Evolutionary conservation across 2,888 invertebrate species (phyloP).

Genomic region (Lottia gigantea): DNA sequence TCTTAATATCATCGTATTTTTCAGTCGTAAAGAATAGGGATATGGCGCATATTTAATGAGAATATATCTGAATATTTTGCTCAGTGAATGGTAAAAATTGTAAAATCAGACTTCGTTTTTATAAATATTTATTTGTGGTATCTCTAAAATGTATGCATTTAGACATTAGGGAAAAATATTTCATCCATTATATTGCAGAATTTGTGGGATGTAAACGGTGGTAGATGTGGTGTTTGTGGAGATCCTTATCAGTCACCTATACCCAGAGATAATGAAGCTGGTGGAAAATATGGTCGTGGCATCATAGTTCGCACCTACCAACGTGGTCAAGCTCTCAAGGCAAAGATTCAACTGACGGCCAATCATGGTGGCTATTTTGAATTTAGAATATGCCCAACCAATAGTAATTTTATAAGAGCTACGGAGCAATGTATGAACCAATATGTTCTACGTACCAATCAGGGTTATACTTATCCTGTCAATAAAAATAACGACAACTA

Average conservation of each 20-base stretch:
- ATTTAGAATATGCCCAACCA: constrained; percentile 57
- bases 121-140: too few species aligned
- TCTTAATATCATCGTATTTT: too few species aligned
- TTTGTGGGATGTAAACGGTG: constrained; percentile 67
- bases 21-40: too few species aligned
- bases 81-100: too few species aligned
- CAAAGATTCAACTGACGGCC: constrained; percentile 63
- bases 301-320: constrained; percentile 60
- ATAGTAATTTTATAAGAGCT: constrained; percentile 23
- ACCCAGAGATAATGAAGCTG: constrained; percentile 58
- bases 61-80: too few species aligned
- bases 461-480: not conserved
- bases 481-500: not conserved
- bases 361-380: constrained; percentile 63
- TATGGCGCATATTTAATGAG: too few species aligned
- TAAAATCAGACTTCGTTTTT: too few species aligned
- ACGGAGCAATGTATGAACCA: not conserved
- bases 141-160: too few species aligned
- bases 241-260: constrained; percentile 76
- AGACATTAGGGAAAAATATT: too few species aligned
- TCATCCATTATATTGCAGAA: constrained; percentile 39
- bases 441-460: not conserved
- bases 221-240: constrained; percentile 90
- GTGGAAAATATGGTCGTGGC: constrained; percentile 64
- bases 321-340: constrained; percentile 58